Conservation (phyloP, 2,797 vertebrate genomes). For the Aselliscus stoliczkanus region DNA sequence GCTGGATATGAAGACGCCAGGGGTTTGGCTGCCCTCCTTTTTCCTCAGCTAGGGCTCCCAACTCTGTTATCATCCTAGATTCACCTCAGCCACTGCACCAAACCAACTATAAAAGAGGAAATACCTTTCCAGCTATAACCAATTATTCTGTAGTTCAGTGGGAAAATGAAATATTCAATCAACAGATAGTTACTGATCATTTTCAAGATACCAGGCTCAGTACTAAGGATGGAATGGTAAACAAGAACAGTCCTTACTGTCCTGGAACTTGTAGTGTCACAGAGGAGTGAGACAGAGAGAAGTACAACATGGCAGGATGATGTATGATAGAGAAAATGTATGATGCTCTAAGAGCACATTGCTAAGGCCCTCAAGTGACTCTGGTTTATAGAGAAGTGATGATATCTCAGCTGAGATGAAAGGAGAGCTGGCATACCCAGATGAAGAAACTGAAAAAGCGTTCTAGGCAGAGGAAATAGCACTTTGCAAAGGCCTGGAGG, state of each 20-base stretch:
- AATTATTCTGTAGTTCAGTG: background rate
- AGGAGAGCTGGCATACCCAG: background rate
- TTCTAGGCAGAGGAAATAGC: background rate
- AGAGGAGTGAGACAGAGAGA: background rate
- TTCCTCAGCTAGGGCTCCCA: background rate
- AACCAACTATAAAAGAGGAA: background rate
- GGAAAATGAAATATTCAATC: background rate
- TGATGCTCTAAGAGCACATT: background rate
- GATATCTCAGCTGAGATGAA: background rate
- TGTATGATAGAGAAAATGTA: background rate
- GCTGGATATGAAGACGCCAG: background rate
- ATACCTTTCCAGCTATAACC: background rate
- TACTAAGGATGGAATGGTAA: background rate
- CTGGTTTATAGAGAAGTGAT: background rate
- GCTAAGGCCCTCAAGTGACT: background rate
- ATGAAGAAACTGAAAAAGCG: background rate
- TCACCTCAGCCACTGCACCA: background rate
- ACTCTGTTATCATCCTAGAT: background rate
- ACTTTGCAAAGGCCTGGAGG: background rate
- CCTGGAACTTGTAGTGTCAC: background rate
- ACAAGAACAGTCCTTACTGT: background rate
- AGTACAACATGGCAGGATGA: background rate
- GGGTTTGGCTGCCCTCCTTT: background rate
- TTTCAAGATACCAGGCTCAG: background rate
- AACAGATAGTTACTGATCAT: background rate